Percentiles rank a stretch among this genome's conserved stretches.
Evolutionary conservation across 1,140 invertebrate species (phyloP).

Genomic region (Drosophila mauritiana): DNA sequence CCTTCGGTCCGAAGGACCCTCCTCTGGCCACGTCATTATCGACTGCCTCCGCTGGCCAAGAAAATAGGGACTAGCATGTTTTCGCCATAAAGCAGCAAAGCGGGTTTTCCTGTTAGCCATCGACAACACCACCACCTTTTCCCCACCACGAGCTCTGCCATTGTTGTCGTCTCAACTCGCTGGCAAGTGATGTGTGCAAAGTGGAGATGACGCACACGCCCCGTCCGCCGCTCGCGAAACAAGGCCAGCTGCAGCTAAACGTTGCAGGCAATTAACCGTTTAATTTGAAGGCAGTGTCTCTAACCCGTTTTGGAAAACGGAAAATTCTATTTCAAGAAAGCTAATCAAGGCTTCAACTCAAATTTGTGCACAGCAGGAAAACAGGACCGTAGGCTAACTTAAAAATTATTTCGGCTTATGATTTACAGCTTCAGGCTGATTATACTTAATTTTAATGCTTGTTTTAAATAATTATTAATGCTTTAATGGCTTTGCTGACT

Average conservation of each 20-base stretch:
- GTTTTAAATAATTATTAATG: neutral
- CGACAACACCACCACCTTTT: neutral
- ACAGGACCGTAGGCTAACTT: neutral
- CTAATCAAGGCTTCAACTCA: slow-evolving; percentile 51
- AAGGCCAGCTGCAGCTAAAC: slow-evolving; percentile 26
- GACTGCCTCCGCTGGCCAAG: slow-evolving; percentile 36
- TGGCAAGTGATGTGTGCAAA: slow-evolving; percentile 45
- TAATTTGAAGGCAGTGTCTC: slow-evolving; percentile 48
- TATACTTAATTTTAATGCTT: too few relatives aligned
- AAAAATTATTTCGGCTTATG: too few relatives aligned
- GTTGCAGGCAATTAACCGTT: slow-evolving; percentile 62
- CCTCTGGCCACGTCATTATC: slow-evolving; percentile 59
- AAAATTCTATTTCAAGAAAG: slow-evolving; percentile 37
- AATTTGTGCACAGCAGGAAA: neutral
- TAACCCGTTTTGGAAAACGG: slow-evolving; percentile 28
- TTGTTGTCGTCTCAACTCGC: slow-evolving; percentile 30
- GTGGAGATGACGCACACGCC: slow-evolving; percentile 63
- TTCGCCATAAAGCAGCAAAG: slow-evolving; percentile 41
- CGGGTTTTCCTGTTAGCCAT: slow-evolving; percentile 36
- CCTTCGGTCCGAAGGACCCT: slow-evolving; percentile 49
- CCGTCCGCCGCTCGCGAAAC: neutral
- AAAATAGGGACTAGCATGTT: slow-evolving; percentile 38
- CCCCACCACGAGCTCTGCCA: slow-evolving; percentile 48
- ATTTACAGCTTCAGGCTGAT: too few relatives aligned
- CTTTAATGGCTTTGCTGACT: neutral